A percentile compares a stretch with the other conserved stretches of the same genome.
Conservation (phyloP, 2,797 vertebrate genomes). For the Diplodus sargus region DNA sequence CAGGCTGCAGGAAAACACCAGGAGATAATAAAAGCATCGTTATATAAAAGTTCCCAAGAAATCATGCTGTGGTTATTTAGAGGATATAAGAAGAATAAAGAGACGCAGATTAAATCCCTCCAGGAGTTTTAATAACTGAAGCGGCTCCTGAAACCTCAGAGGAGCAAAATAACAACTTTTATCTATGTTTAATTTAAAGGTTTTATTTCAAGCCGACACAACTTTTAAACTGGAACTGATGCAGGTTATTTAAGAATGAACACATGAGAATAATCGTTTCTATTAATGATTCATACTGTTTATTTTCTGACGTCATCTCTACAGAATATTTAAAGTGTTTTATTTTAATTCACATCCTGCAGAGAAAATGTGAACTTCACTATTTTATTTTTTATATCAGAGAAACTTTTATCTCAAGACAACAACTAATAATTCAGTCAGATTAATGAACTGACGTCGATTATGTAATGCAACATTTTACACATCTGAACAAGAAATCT, state of each 20-base stretch:
- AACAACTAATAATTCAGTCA: neutral
- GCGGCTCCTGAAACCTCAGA: slow-evolving; percentile 4
- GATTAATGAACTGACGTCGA: neutral
- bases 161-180: neutral
- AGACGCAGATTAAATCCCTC: slow-evolving; percentile 12
- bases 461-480: neutral
- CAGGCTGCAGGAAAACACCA: neutral
- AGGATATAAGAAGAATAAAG: neutral
- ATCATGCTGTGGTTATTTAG: neutral
- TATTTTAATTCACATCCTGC: neutral
- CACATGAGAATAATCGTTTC: too few species aligned
- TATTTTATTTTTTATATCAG: neutral
- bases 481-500: neutral
- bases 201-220: slow-evolving; percentile 2
- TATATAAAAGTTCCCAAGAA: neutral
- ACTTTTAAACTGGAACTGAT: too few species aligned
- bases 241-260: neutral
- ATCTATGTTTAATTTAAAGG: neutral
- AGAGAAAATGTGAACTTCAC: neutral
- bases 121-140: slow-evolving; percentile 14
- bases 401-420: neutral
- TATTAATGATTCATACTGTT: too few species aligned
- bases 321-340: neutral
- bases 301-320: neutral
- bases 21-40: neutral